A percentile compares a stretch with the other conserved stretches of the same genome.
phyloP scores from a whole-genome alignment of 1,140 invertebrate genomes.

The Lethrus apterus region DNA sequence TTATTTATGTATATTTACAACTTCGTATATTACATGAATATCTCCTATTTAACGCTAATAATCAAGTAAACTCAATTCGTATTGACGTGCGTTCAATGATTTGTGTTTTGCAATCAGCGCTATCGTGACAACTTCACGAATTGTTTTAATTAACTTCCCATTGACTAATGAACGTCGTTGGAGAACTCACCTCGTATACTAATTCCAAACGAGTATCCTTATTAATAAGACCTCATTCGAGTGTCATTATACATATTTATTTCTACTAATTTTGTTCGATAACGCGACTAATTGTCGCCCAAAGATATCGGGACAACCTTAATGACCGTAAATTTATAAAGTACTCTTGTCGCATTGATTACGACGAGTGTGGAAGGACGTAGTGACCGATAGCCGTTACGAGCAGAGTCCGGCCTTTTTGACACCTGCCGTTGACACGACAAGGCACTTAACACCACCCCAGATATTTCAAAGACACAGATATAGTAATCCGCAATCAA shows the following conservation, averaged over 20 bases:
- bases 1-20: too few relatives aligned
- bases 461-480: constrained; percentile 5
- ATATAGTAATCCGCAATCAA: constrained; percentile 3
- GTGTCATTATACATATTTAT: background rate
- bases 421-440: constrained; percentile 10
- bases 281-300: constrained; percentile 5
- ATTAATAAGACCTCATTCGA: background rate
- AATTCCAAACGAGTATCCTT: background rate
- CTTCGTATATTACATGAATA: too few relatives aligned
- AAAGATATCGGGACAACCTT: constrained; percentile 9
- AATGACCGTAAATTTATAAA: constrained; percentile 13
- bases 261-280: background rate
- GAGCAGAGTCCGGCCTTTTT: constrained; percentile 3
- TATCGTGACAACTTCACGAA: too few relatives aligned
- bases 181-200: background rate
- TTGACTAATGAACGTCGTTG: background rate
- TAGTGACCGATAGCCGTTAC: constrained; percentile 8
- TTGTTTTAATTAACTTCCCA: too few relatives aligned
- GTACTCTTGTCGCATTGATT: background rate
- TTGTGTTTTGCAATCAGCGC: too few relatives aligned
- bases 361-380: constrained; percentile 4
- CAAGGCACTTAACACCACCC: constrained; percentile 13
- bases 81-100: too few relatives aligned
- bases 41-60: too few relatives aligned
- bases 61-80: too few relatives aligned